phyloP scores from a whole-genome alignment of 1,140 invertebrate genomes.

The Drosophila athabasca region DNA sequence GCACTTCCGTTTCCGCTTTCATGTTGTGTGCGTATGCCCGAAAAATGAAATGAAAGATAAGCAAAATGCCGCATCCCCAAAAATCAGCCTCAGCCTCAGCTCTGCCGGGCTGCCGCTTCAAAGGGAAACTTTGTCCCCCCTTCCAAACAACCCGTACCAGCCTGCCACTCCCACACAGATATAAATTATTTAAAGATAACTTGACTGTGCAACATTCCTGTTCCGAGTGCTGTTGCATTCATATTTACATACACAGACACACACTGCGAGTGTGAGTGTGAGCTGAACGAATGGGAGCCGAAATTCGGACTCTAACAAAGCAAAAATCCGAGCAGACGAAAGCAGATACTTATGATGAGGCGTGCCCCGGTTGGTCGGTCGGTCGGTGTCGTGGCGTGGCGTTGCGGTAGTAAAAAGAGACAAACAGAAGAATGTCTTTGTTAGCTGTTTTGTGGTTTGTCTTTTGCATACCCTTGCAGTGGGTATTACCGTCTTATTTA shows the following conservation, averaged over 20 bases:
- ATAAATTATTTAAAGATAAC: slow-evolving; percentile 81
- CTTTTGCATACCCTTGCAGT: too few species aligned
- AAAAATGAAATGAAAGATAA: slow-evolving; percentile 52
- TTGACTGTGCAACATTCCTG: slow-evolving; percentile 67
- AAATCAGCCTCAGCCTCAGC: slow-evolving; percentile 31
- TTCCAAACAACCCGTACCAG: neutral
- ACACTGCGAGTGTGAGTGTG: neutral
- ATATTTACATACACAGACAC: slow-evolving; percentile 77
- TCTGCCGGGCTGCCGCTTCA: slow-evolving; percentile 8
- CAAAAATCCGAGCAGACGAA: slow-evolving; percentile 15
- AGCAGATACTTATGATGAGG: neutral
- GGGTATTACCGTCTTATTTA: too few species aligned
- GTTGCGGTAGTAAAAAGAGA: too few species aligned
- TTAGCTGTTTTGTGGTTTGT: too few species aligned
- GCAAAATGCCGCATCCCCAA: slow-evolving; percentile 15
- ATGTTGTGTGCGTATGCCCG: slow-evolving; percentile 51
- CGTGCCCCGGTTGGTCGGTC: neutral
- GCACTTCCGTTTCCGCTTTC: slow-evolving; percentile 77
- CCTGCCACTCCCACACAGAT: slow-evolving; percentile 25
- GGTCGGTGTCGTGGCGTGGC: too few species aligned
- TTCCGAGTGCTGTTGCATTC: slow-evolving; percentile 52
- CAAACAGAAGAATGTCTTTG: too few species aligned
- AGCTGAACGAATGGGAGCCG: slow-evolving; percentile 58
- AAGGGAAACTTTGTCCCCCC: slow-evolving; percentile 20
- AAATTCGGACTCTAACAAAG: slow-evolving; percentile 30